A percentile compares a stretch with the other conserved stretches of the same genome.
Evolutionary conservation across 2,113 vertebrate genomes (phyloP).

Genomic region (Elgaria multicarinata): DNA sequence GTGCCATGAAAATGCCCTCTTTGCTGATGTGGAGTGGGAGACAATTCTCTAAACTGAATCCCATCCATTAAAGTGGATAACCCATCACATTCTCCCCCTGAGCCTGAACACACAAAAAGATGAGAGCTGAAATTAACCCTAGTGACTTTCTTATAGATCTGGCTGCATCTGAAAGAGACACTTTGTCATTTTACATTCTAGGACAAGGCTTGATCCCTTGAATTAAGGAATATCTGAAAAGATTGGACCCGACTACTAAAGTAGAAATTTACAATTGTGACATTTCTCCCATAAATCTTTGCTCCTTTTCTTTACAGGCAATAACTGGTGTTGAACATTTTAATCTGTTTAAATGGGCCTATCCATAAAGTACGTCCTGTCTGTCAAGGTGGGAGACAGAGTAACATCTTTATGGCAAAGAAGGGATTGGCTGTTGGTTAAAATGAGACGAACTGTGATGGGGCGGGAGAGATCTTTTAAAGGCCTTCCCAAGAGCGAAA

Average conservation of each 20-base stretch:
- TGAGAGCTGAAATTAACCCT: not conserved
- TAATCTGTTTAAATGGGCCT: not conserved
- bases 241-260: not conserved
- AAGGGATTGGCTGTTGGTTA: not conserved
- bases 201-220: not conserved
- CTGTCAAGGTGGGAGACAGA: not conserved
- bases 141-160: not conserved
- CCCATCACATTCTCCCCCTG: not conserved
- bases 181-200: not conserved
- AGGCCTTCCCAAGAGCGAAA: not conserved
- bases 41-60: not conserved
- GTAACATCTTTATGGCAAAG: not conserved
- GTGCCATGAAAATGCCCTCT: not conserved
- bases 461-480: not conserved
- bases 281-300: not conserved
- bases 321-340: not conserved
- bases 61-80: not conserved
- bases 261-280: not conserved
- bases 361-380: not conserved
- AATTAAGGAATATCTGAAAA: not conserved
- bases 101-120: not conserved
- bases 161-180: not conserved
- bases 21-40: not conserved
- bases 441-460: not conserved
- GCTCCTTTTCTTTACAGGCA: not conserved